Evolutionary conservation across 2,797 vertebrate species (phyloP).

Genomic region (Sebastiscus tertius): DNA sequence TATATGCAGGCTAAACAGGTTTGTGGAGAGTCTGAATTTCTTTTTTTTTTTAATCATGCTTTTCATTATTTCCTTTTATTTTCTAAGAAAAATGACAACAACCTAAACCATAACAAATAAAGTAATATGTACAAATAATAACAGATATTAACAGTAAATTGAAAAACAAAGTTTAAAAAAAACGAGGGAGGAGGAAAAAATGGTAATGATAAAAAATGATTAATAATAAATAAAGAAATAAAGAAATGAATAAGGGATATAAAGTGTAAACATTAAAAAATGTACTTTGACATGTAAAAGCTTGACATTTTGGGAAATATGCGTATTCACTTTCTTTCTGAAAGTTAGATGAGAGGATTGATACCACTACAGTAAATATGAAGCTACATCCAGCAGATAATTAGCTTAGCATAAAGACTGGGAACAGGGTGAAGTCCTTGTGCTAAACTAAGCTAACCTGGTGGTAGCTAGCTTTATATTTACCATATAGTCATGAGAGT

Average conservation of each 20-base stretch:
- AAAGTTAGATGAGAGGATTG: background rate
- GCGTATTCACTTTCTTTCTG: background rate
- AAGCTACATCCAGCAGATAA: no score
- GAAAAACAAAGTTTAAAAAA: no score
- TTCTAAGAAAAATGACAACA: no score
- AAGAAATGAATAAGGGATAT: background rate
- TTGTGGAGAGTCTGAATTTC: background rate
- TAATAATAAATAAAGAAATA: background rate
- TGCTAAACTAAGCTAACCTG: background rate
- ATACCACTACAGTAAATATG: background rate
- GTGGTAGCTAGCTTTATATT: background rate
- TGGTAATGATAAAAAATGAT: no score
- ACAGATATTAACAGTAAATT: no score
- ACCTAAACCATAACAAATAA: no score
- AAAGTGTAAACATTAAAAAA: background rate
- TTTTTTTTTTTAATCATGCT: no score
- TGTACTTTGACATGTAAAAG: background rate
- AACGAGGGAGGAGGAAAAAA: no score
- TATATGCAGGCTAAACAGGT: background rate
- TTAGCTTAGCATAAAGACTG: background rate
- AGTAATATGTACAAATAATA: no score
- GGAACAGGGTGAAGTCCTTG: background rate
- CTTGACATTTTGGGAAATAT: background rate
- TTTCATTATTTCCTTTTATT: no score
- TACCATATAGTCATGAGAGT: background rate